Evolutionary conservation across 2,888 invertebrate genomes (phyloP), one percentile per base, ranked within the genome.

Genomic region (Prenolepis imparis): DNA sequence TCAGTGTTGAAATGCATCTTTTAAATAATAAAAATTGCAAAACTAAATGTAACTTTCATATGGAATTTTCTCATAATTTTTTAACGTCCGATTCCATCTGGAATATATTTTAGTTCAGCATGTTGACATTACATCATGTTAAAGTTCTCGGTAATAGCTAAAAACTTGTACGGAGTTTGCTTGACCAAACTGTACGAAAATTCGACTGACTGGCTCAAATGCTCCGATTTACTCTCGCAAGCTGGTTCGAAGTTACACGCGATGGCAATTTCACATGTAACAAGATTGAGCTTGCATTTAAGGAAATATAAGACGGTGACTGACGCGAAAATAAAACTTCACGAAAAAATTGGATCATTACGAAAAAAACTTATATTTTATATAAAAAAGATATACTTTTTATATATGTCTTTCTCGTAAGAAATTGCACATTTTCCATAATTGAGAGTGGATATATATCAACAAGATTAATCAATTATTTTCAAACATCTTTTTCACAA

Each of bases 151-250:
- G n/a, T 39, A 39, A 68, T 28, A n/a, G 24, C 24, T 68, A 11
- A 77, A 78, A 68, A 67, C 4, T 6, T 83, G 85, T 85, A 63
- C 15, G 81, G 73, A 73, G 63, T 6, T 66, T 11, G 80, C 82
- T 80, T 80, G 75, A 82, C 80, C 82, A 82, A 41, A 57, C 57
- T 24, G 28, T 41, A 57, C 12, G 15, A 66, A 78, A 24, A 57
- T 80, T 82, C n/a, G 78, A 55, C 77, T 68, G 78, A 28, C 21
- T 78, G 82, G 82, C 66, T 80, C 75, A 82, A 80, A 80, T 80
- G 41, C 66, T 78, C 82, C 66, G 52, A 66, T 57, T 80, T 80
- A 36, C 28, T 82, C 24, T 82, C 15, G 82, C 82, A 82, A 80
- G 80, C 24, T 36, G 64, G 59, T 82, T 77, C 28, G 36, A 80